Evolutionary conservation across 2,113 vertebrate genomes (phyloP).

Genomic region (Alosa alosa): DNA sequence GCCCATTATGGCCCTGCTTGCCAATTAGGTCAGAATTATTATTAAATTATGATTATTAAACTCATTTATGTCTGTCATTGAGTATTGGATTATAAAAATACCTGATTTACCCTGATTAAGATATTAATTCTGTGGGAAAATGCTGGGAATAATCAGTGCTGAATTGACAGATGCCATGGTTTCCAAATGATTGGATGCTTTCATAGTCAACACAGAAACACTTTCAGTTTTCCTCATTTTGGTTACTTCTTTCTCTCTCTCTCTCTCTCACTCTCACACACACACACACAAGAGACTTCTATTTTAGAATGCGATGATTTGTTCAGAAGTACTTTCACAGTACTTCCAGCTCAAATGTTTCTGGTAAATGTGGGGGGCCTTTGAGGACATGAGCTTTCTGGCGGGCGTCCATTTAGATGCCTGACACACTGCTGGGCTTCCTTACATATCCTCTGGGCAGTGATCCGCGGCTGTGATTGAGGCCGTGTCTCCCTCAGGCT

Average conservation of each 20-base stretch:
- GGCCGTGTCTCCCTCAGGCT: background rate
- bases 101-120: too few species aligned
- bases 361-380: background rate
- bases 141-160: background rate
- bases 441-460: background rate
- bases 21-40: background rate
- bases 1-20: background rate
- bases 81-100: background rate
- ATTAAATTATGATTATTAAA: background rate
- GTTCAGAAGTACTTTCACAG: background rate
- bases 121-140: too few species aligned
- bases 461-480: background rate
- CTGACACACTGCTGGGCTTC: slow-evolving; percentile 12
- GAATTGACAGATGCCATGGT: background rate
- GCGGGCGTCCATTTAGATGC: slow-evolving; percentile 24
- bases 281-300: background rate
- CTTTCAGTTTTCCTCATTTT: background rate
- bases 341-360: background rate
- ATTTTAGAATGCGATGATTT: background rate
- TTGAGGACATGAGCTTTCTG: slow-evolving; percentile 27
- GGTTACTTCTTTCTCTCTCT: background rate
- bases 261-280: background rate
- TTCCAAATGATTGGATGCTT: background rate
- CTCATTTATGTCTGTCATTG: background rate
- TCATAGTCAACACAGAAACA: background rate